These are phyloP conservation scores for Plagodis pulveraria DNA, from an alignment of 2,888 invertebrate species.

Conservation along the genomic window DNA sequence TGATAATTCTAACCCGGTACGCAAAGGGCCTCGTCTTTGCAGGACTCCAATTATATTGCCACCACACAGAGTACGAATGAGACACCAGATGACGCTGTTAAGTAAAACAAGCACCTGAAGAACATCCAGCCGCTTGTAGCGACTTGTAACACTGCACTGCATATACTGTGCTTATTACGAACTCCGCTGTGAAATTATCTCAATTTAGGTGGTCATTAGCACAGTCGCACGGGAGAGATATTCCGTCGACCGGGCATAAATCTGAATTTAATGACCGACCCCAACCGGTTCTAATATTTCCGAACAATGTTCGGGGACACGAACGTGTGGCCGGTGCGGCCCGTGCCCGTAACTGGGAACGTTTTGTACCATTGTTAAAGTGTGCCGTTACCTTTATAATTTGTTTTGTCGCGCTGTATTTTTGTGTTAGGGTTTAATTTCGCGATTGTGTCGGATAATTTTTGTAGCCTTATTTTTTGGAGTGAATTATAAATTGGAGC, in stretches of 20 bases:
- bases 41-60: too few species aligned
- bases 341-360: slow-evolving; percentile 26
- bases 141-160: slow-evolving; percentile 37
- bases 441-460: slow-evolving; percentile 26
- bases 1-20: too few species aligned
- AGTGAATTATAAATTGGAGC: slow-evolving; percentile 19
- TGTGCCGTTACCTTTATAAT: slow-evolving; percentile 46
- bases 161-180: slow-evolving; percentile 57
- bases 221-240: slow-evolving; percentile 83
- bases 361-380: slow-evolving; percentile 39
- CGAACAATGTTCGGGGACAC: slow-evolving; percentile 70
- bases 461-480: slow-evolving; percentile 30
- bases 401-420: slow-evolving; percentile 28
- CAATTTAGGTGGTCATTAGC: slow-evolving; percentile 85
- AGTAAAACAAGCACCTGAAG: too few species aligned
- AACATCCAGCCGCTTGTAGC: too few species aligned
- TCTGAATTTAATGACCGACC: slow-evolving; percentile 81
- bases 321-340: slow-evolving; percentile 16
- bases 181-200: slow-evolving; percentile 81
- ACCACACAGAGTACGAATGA: too few species aligned
- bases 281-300: slow-evolving; percentile 70
- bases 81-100: too few species aligned
- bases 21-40: too few species aligned
- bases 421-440: slow-evolving; percentile 28
- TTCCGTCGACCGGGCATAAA: slow-evolving; percentile 76